Conservation (phyloP, 2,888 invertebrate species). For the Leptinotarsa peninsularis region DNA sequence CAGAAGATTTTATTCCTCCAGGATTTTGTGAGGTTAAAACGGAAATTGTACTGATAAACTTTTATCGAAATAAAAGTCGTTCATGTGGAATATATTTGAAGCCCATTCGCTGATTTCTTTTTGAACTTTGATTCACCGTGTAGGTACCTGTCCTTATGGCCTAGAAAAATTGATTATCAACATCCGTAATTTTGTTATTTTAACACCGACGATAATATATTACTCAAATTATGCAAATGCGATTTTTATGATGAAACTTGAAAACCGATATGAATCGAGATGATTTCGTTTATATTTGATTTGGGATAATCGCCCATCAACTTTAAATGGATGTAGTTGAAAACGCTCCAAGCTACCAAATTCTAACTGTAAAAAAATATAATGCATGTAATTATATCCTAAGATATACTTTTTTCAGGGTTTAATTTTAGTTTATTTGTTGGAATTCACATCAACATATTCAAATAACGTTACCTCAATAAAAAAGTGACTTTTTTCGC, state of each 20-base stretch:
- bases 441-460: constrained; percentile 29
- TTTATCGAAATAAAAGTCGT: too few relatives aligned
- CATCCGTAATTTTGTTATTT: constrained; percentile 18
- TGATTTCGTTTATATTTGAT: constrained; percentile 22
- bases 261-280: constrained; percentile 26
- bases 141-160: constrained; percentile 25
- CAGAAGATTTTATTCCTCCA: too few relatives aligned
- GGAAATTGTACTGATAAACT: too few relatives aligned
- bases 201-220: constrained; percentile 23
- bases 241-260: constrained; percentile 28
- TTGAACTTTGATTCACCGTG: background rate
- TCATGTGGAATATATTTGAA: background rate
- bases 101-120: background rate
- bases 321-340: constrained; percentile 23
- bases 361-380: constrained; percentile 46
- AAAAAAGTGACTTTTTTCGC: constrained; percentile 16
- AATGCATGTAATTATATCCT: constrained; percentile 43
- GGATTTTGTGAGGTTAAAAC: background rate
- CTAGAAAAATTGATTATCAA: constrained; percentile 22
- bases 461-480: constrained; percentile 33
- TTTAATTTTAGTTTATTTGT: constrained; percentile 41
- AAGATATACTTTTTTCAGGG: constrained; percentile 38
- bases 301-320: constrained; percentile 26
- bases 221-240: constrained; percentile 28
- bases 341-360: constrained; percentile 10